Evolutionary conservation across 2,888 invertebrate genomes (phyloP).

Genomic region (Blomia tropicalis): DNA sequence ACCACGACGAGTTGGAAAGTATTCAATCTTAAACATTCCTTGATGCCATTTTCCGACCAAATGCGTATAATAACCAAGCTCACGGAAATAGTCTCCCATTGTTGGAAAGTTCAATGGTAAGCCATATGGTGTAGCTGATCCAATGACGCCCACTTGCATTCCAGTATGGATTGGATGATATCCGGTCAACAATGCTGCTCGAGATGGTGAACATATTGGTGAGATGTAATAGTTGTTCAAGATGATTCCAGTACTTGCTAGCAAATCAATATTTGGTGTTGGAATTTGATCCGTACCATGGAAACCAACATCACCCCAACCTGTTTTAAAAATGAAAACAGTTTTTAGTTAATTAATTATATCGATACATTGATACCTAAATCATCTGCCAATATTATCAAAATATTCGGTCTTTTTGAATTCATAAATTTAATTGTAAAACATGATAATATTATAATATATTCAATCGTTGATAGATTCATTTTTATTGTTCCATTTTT

Average conservation of each 20-base stretch:
- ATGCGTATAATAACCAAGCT: conserved; percentile 61
- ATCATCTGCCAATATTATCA: conserved; percentile 72
- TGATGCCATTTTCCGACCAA: conserved; percentile 73
- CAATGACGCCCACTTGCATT: conserved; percentile 54
- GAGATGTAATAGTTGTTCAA: conserved; percentile 72
- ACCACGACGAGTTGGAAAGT: conserved; percentile 60
- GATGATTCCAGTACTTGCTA: conserved; percentile 66
- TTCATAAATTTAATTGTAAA: too few species aligned
- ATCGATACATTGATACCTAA: conserved; percentile 50
- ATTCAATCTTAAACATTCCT: conserved; percentile 56
- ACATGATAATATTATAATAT: too few species aligned
- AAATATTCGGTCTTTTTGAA: conserved; percentile 48
- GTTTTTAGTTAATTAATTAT: neutral
- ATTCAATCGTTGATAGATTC: too few species aligned
- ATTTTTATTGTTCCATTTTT: too few species aligned
- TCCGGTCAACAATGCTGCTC: conserved; percentile 75
- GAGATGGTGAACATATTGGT: conserved; percentile 78
- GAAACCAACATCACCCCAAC: conserved; percentile 82
- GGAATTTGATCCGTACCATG: conserved; percentile 74
- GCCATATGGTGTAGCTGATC: conserved; percentile 62
- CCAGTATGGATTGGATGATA: conserved; percentile 78
- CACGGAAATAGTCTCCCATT: conserved; percentile 61
- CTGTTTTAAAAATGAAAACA: conserved; percentile 41
- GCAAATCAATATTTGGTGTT: conserved; percentile 75
- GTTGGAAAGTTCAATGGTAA: conserved; percentile 61